Base-by-base conservation (phyloP, 1,140 invertebrate species). In the Hestina assimilis region DNA sequence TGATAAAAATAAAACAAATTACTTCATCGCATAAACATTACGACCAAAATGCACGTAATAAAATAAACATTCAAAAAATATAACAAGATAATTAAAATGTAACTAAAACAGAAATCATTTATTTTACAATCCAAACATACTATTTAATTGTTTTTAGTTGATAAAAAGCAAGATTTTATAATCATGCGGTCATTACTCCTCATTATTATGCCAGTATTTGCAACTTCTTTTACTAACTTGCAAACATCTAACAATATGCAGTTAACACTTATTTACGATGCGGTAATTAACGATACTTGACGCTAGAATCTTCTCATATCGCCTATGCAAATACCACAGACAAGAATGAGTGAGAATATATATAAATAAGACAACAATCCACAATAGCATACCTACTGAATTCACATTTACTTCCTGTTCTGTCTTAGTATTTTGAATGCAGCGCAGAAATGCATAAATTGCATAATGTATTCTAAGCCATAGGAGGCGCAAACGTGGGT, bases 311-410 rank as follows among this genome's bases (percentile, higher is more conserved):
- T 50, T 61, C 55, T 41, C 66, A 63, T 65, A 52, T 20, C 38
- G 26, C 53, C 31, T 69, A 77, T 77, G 72, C 67, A 72, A 75
- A 77, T 72, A 62, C 41, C 33, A 19, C 17, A 60, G 55, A 70
- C 63, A 62, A 65, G 58, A 70, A 69, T 69, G 40, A 53, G 57
- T 66, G 65, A 54, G 68, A 67, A 69, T 60, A 63, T 48, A n/a
- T n/a, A 53, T 47, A 52, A 46, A 60, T 51, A 42, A 56, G 54
- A 68, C 60, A 67, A 68, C 48, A 61, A 63, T 51, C 48, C 58
- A 11, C 33, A 35, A 14, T 5, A 24, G 23, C 14, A 14, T 23
- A 72, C 68, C 45, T 50, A 46, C 47, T 69, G 60, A 43, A 72
- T 69, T 64, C 62, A 61, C 24, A 29, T 47, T 33, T 31, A 65